Percentiles rank a stretch among this genome's conserved stretches.
Evolutionary conservation across 2,888 invertebrate species (phyloP).

Genomic region (Drosophila nigricruria): DNA sequence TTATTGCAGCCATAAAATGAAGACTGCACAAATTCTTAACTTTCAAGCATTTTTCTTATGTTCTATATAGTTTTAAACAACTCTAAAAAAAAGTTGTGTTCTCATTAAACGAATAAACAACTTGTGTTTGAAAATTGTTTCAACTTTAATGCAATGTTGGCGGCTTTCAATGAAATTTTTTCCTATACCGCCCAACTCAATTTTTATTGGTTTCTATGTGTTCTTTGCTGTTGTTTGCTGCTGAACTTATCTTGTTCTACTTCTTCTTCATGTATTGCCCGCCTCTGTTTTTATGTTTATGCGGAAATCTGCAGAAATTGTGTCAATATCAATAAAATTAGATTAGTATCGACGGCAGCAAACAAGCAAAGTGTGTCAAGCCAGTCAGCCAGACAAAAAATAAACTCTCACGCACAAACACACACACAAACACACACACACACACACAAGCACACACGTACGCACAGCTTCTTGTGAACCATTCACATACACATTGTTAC

Average conservation of each 20-base stretch:
- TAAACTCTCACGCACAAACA: slow-evolving; percentile 14
- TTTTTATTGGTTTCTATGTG: slow-evolving; percentile 59
- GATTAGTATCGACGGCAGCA: slow-evolving; percentile 83
- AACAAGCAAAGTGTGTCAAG: slow-evolving; percentile 57
- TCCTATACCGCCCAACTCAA: slow-evolving; percentile 16
- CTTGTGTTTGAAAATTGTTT: slow-evolving; percentile 26
- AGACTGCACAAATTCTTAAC: too few species aligned
- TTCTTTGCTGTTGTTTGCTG: slow-evolving; percentile 33
- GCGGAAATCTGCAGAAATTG: slow-evolving; percentile 84
- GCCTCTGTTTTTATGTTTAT: slow-evolving; percentile 81
- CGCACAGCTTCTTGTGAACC: slow-evolving; percentile 10
- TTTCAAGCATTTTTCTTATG: not conserved
- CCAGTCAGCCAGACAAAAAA: slow-evolving; percentile 56
- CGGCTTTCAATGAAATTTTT: slow-evolving; percentile 47
- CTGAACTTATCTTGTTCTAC: slow-evolving; percentile 19
- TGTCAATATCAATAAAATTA: slow-evolving; percentile 85
- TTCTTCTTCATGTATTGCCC: slow-evolving; percentile 21
- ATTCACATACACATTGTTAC: slow-evolving; percentile 42
- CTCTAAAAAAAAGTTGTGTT: too few species aligned
- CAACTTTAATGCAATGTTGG: slow-evolving; percentile 33
- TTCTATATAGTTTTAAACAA: not conserved
- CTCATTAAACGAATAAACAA: not conserved
- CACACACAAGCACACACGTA: not conserved
- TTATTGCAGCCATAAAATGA: too few species aligned
- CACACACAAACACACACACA: not conserved